A percentile compares a stretch with the other conserved stretches of the same genome.
Evolutionary conservation across 2,888 invertebrate species (phyloP).

Genomic region (Helleia helle): DNA sequence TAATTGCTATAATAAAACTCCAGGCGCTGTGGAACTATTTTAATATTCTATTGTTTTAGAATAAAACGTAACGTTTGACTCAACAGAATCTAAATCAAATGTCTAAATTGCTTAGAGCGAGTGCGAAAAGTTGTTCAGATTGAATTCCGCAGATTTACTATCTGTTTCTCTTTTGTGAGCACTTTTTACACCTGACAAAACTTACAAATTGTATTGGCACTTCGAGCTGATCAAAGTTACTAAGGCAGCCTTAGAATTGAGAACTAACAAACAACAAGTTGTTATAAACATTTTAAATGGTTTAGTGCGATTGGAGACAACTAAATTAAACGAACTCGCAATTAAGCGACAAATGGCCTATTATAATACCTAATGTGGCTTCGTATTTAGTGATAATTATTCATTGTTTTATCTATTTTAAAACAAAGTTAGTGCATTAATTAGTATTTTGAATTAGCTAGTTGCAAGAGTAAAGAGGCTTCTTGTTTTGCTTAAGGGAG

Average conservation of each 20-base stretch:
- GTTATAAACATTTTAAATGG: no score
- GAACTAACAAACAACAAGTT: conserved; percentile 6
- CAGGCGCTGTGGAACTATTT: neutral
- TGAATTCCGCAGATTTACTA: conserved; percentile 54
- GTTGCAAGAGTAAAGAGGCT: no score
- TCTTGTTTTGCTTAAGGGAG: no score
- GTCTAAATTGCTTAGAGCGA: conserved; percentile 34
- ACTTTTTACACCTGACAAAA: conserved; percentile 63
- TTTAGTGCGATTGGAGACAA: no score
- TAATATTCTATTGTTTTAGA: conserved; percentile 10
- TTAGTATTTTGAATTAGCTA: no score
- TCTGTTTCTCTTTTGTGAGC: conserved; percentile 40
- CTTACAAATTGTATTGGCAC: conserved; percentile 53
- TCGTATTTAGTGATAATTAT: no score
- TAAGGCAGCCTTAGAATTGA: conserved; percentile 11
- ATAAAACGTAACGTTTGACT: conserved; percentile 19
- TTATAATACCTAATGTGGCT: no score
- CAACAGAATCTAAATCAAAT: conserved; percentile 24
- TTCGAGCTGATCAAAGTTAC: conserved; percentile 20
- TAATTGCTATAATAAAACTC: conserved; percentile 4
- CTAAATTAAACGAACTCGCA: no score
- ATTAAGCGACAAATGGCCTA: no score
- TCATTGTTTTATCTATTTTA: no score
- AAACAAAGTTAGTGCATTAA: no score
- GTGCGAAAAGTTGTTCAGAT: conserved; percentile 41